These are phyloP conservation scores for Rhabdornis inornatus DNA, from an alignment of 2,113 vertebrate species.

Conservation along the genomic window DNA sequence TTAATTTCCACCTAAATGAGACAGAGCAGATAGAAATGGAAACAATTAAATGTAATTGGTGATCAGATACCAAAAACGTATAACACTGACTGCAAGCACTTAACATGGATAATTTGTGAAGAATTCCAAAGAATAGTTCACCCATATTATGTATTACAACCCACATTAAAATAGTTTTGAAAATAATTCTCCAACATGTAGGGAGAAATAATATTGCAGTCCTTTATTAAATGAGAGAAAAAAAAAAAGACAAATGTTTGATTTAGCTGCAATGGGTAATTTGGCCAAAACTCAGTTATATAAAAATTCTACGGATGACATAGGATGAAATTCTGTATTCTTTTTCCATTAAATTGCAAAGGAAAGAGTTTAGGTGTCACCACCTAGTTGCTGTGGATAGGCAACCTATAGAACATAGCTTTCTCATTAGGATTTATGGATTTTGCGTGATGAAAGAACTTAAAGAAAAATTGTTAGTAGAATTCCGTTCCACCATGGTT, in stretches of 20 bases:
- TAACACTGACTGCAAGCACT: neutral
- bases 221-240: neutral
- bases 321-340: neutral
- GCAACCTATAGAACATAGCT: rapidly evolving
- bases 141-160: neutral
- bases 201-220: neutral
- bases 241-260: neutral
- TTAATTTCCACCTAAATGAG: neutral
- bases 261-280: neutral
- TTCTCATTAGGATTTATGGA: neutral
- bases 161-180: neutral
- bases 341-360: neutral
- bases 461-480: neutral
- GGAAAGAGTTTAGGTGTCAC: neutral
- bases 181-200: neutral
- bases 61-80: neutral
- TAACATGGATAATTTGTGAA: neutral
- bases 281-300: neutral
- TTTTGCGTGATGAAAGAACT: neutral
- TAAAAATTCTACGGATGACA: neutral
- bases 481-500: neutral
- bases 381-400: neutral
- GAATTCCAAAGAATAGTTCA: neutral
- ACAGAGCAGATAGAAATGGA: neutral
- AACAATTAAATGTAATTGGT: neutral